phyloP scores from a whole-genome alignment of 2,113 vertebrate species.

The Mugil cephalus region DNA sequence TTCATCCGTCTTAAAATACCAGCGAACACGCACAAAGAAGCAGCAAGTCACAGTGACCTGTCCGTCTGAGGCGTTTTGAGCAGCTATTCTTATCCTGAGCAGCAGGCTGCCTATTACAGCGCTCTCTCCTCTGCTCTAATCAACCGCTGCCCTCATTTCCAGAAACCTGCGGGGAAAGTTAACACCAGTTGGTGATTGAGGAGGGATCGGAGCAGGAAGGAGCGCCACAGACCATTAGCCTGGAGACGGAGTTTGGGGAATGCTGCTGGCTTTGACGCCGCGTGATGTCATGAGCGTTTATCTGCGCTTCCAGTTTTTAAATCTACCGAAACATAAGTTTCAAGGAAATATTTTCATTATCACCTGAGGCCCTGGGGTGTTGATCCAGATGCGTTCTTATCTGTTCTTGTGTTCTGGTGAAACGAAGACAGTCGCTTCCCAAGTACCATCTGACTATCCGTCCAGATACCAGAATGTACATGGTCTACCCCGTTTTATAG shows the following conservation, averaged over 20 bases:
- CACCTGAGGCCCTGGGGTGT: neutral
- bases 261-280: constrained; percentile 24
- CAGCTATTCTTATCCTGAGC: constrained; percentile 43
- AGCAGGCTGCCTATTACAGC: constrained; percentile 40
- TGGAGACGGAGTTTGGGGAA: constrained; percentile 34
- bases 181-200: constrained; percentile 59
- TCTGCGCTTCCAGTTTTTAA: neutral
- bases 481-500: too few relatives aligned
- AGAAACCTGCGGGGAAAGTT: constrained; percentile 54
- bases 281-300: constrained; percentile 1
- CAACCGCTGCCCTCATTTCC: constrained; percentile 65
- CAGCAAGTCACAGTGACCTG: constrained; percentile 32
- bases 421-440: too few relatives aligned
- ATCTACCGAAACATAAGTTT: constrained; percentile 6
- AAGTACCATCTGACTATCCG: too few relatives aligned
- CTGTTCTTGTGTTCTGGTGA: too few relatives aligned
- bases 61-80: constrained; percentile 19
- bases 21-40: neutral
- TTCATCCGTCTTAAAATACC: neutral
- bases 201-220: constrained; percentile 42
- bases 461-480: too few relatives aligned
- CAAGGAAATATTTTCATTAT: constrained; percentile 24
- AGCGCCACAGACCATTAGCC: constrained; percentile 60
- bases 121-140: constrained; percentile 56
- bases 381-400: too few relatives aligned